Evolutionary conservation across 1,140 invertebrate genomes (phyloP).

Genomic region (Anastrepha ludens): DNA sequence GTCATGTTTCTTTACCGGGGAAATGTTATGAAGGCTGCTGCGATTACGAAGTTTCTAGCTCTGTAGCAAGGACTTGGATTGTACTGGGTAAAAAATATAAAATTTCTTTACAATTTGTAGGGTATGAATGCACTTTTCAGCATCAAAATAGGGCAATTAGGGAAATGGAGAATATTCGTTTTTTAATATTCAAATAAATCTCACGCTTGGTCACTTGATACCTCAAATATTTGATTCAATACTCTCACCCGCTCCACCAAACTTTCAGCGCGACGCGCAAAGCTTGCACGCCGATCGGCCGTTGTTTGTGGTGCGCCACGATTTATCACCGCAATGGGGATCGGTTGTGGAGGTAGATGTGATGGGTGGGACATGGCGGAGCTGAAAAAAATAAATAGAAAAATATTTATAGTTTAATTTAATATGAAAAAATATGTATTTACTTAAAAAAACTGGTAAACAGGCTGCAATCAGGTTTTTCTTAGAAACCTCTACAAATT

Average conservation of each 20-base stretch:
- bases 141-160: neutral
- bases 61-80: neutral
- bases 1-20: too few relatives aligned
- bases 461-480: too few relatives aligned
- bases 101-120: neutral
- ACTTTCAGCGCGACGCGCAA: constrained; percentile 72
- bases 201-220: constrained; percentile 73
- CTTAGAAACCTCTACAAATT: too few relatives aligned
- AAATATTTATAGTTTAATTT: neutral
- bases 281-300: constrained; percentile 66
- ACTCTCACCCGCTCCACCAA: constrained; percentile 74
- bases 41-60: neutral
- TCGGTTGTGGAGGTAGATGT: neutral
- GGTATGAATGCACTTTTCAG: neutral
- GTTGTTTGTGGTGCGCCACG: constrained; percentile 44
- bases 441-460: too few relatives aligned
- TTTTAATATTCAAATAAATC: constrained; percentile 59
- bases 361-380: constrained; percentile 13
- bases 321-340: constrained; percentile 7
- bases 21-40: too few relatives aligned
- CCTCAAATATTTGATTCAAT: constrained; percentile 74
- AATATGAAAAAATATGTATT: neutral
- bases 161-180: neutral
- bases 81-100: neutral
- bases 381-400: constrained; percentile 51